Conservation (phyloP, 92 coral and sea anemone species). For the Virgularia gustaviana region DNA sequence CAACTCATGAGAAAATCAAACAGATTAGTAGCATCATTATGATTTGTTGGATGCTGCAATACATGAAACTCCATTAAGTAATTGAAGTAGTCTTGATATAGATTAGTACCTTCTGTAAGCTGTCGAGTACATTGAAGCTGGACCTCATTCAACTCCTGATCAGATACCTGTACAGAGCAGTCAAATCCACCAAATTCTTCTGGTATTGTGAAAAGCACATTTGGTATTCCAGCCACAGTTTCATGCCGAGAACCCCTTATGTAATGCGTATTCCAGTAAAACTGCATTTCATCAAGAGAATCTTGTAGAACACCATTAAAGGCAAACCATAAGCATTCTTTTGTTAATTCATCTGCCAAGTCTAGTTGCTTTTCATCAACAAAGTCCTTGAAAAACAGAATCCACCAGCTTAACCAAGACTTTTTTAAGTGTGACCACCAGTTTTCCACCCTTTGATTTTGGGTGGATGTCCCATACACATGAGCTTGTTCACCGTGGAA, state of each 20-base stretch:
- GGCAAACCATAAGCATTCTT: conserved; percentile 5
- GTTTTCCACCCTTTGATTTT: neutral
- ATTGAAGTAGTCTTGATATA: neutral
- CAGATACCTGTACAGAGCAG: neutral
- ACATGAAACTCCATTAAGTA: conserved; percentile 1
- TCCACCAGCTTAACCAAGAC: neutral
- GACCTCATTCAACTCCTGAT: neutral
- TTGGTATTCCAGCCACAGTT: neutral
- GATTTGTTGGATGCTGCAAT: conserved; percentile 1
- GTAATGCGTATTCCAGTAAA: conserved; percentile 25
- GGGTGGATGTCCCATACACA: neutral
- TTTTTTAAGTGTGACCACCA: conserved; percentile 11
- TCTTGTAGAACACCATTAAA: neutral
- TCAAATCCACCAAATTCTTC: conserved; percentile 6
- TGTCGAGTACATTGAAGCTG: neutral
- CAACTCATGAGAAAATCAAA: conserved; percentile 6
- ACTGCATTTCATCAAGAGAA: conserved; percentile 8
- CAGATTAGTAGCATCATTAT: neutral
- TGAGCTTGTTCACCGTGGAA: neutral
- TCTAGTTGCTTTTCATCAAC: neutral
- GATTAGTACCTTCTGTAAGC: neutral
- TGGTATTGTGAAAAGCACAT: neutral
- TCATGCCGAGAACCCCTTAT: conserved; percentile 25
- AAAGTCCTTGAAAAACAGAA: too few species aligned
- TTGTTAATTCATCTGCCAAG: neutral